Evolutionary conservation across 2,113 vertebrate species (phyloP).

Genomic region (Pongo pygmaeus): DNA sequence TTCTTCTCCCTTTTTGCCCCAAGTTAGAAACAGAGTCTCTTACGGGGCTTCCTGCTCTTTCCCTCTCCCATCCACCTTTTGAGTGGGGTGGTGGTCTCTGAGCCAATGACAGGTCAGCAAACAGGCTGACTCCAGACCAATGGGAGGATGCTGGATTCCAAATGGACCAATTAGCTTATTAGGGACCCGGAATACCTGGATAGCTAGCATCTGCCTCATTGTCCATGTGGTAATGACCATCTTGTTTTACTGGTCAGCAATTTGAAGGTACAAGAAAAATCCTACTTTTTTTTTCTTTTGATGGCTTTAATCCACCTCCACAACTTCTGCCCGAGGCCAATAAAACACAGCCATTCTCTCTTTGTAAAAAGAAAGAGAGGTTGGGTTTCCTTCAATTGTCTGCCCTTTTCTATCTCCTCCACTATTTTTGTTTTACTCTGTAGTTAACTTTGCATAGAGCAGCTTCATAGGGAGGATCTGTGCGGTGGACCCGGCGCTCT

Average conservation of each 20-base stretch:
- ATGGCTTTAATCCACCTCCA: conserved; percentile 55
- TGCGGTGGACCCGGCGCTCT: conserved; percentile 22
- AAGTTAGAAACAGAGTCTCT: not conserved
- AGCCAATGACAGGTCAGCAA: conserved; percentile 42
- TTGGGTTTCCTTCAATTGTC: conserved; percentile 79
- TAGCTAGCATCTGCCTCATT: conserved; percentile 42
- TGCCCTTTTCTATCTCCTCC: conserved; percentile 71
- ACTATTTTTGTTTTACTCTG: conserved; percentile 76
- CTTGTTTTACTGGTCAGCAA: conserved; percentile 35
- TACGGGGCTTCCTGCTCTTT: not conserved
- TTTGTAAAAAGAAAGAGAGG: conserved; percentile 72
- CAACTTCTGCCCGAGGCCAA: conserved; percentile 56
- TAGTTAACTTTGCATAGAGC: conserved; percentile 69
- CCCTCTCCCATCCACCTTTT: not conserved
- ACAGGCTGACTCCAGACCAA: conserved; percentile 32
- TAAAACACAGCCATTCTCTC: conserved; percentile 56
- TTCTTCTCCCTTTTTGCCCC: not conserved
- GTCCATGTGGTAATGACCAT: conserved; percentile 28
- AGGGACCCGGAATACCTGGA: conserved; percentile 40
- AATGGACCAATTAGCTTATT: conserved; percentile 60
- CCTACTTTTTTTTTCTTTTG: not conserved
- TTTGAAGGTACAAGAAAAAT: conserved; percentile 43
- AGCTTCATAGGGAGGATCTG: conserved; percentile 45
- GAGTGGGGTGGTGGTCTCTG: not conserved
- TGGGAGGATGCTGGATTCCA: not conserved